A percentile compares a stretch with the other conserved stretches of the same genome.
Conservation (phyloP, 2,113 vertebrate genomes). For the Ornithorhynchus anatinus region DNA sequence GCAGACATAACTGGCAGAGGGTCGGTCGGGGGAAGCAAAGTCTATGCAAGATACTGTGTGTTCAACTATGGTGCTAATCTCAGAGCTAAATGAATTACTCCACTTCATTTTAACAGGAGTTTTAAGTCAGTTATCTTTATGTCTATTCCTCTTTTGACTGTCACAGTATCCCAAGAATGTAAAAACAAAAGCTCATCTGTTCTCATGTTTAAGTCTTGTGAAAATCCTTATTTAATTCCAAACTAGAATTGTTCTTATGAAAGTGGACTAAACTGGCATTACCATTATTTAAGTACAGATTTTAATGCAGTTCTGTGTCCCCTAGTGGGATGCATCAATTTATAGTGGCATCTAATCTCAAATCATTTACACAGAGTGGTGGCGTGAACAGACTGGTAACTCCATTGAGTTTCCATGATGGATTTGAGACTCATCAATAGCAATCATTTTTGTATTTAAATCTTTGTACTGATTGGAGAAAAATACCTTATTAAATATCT, state of each 20-base stretch:
- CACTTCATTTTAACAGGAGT: slow-evolving; percentile 60
- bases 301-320: slow-evolving; percentile 69
- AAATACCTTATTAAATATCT: slow-evolving; percentile 80
- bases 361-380: slow-evolving; percentile 62
- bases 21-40: slow-evolving; percentile 37
- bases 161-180: slow-evolving; percentile 46
- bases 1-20: slow-evolving; percentile 44
- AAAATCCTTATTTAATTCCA: slow-evolving; percentile 63
- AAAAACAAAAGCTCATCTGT: slow-evolving; percentile 33
- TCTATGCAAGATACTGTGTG: slow-evolving; percentile 57
- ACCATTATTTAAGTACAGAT: slow-evolving; percentile 75
- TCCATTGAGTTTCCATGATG: slow-evolving; percentile 67
- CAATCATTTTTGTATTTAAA: slow-evolving; percentile 83
- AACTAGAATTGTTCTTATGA: slow-evolving; percentile 61
- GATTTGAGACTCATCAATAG: slow-evolving; percentile 69
- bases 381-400: slow-evolving; percentile 64
- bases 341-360: slow-evolving; percentile 65
- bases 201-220: slow-evolving; percentile 47
- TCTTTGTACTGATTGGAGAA: slow-evolving; percentile 81
- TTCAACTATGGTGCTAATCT: slow-evolving; percentile 80
- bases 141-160: slow-evolving; percentile 58
- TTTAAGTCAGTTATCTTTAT: slow-evolving; percentile 59
- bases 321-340: slow-evolving; percentile 62
- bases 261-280: slow-evolving; percentile 71
- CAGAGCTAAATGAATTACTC: slow-evolving; percentile 63